Evolutionary conservation across 2,797 vertebrate species (phyloP), one percentile per base, ranked within the genome.

Genomic region (Myiotriccus ornatus): DNA sequence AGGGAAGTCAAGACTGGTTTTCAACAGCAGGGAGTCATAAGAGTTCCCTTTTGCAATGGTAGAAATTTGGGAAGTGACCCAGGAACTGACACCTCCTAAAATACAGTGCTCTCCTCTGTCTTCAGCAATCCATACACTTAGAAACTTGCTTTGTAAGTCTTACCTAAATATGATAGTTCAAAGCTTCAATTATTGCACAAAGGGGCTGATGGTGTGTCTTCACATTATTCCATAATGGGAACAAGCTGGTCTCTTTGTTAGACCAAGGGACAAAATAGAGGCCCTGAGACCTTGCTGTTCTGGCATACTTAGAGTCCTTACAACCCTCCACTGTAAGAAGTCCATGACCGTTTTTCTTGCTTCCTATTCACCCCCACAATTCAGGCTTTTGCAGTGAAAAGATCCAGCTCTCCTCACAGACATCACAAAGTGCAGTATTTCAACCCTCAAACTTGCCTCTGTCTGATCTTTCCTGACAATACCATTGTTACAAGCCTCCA

Each of bases 401-500:
- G 32, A 93, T 67, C 32, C 20, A 12, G 20, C 23, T 92, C 14
- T 84, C 69, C 76, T 88, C 80, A 87, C 69, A 93, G 73, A 73
- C 46, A 78, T 65, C 50, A 86, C 23, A 86, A 60, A 95, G 44
- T 6, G 14, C 34, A 85, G 52, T 86, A 73, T 81, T 81, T 91
- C 79, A 92, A 9, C 41, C n/a, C 32, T 91, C 49, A 78, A 60
- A 86, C 55, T 53, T 88, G 46, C 43, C 76, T 94, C 52, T 3
- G 3, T 81, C 69, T 81, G 82, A 84, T 89, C 79, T 93, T 88
- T 84, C 32, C 52, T 82, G 89, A 89, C 84, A 88, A 76, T 70
- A 41, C 23, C 2, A 1, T 43, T 84, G 50, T 65, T 75, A 55
- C 50, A 86, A 83, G 49, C 24, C 67, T 81, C 52, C 70, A 84